Evolutionary conservation across 2,888 invertebrate species (phyloP).

Genomic region (Operophtera brumata): DNA sequence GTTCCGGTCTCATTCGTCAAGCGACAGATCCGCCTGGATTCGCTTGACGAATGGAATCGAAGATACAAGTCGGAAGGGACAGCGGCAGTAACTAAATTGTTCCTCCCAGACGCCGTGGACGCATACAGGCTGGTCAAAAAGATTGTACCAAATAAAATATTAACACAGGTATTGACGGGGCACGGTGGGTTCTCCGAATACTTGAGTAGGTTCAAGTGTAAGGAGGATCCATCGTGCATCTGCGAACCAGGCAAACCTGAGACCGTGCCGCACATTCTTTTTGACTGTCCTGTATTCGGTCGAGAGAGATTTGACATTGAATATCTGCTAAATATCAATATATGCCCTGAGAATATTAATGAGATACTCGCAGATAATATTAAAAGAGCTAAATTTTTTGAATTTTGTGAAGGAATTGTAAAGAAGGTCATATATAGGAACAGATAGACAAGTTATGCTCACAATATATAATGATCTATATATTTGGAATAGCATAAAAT

Average conservation of each 20-base stretch:
- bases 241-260: neutral
- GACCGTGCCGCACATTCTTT: neutral
- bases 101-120: slow-evolving; percentile 10
- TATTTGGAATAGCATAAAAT: too few species aligned
- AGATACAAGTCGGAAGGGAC: neutral
- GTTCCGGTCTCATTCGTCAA: slow-evolving; percentile 13
- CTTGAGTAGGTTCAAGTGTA: slow-evolving; percentile 2
- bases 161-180: slow-evolving; percentile 1
- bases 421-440: too few species aligned
- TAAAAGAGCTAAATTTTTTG: neutral
- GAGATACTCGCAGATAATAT: neutral
- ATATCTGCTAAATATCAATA: neutral
- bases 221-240: slow-evolving; percentile 6
- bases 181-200: neutral
- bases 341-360: neutral
- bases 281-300: neutral
- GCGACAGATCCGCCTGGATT: neutral
- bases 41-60: slow-evolving; percentile 6
- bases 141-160: neutral
- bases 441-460: too few species aligned
- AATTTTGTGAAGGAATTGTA: too few species aligned
- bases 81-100: neutral
- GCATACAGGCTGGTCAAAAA: neutral
- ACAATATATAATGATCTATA: too few species aligned
- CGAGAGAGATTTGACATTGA: neutral